phyloP scores from a whole-genome alignment of 2,888 invertebrate genomes.

The Biston betularia region DNA sequence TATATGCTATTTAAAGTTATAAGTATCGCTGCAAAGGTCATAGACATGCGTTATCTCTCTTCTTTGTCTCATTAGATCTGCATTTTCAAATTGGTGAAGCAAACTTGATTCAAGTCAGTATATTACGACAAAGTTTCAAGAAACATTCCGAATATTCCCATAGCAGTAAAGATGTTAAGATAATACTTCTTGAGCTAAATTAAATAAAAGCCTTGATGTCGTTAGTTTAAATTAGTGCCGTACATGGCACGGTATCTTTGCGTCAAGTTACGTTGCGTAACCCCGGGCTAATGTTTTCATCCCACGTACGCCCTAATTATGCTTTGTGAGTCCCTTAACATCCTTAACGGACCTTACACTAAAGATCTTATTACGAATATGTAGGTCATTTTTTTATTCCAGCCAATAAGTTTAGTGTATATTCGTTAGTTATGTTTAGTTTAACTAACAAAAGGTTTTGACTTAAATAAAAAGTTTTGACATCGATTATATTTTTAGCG shows the following conservation, averaged over 20 bases:
- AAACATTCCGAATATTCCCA: background rate
- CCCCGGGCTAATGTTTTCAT: conserved; percentile 27
- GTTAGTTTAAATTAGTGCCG: conserved; percentile 29
- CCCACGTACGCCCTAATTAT: conserved; percentile 33
- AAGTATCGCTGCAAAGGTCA: too few species aligned
- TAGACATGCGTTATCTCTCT: too few species aligned
- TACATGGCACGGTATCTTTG: conserved; percentile 12
- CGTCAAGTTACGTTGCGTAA: conserved; percentile 24
- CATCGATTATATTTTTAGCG: too few species aligned
- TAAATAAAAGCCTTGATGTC: conserved; percentile 27
- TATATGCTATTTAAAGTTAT: too few species aligned
- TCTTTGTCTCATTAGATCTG: background rate
- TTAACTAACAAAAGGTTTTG: too few species aligned
- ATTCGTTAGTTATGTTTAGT: background rate
- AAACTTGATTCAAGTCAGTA: background rate
- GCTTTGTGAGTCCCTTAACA: conserved; percentile 31
- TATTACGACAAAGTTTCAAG: background rate
- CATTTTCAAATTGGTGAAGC: background rate
- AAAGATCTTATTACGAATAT: conserved; percentile 18
- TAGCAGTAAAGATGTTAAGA: conserved; percentile 13
- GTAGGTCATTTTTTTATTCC: conserved; percentile 9
- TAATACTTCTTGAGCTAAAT: conserved; percentile 20
- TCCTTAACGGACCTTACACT: conserved; percentile 23
- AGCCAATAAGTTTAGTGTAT: background rate
- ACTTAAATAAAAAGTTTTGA: too few species aligned